Percentiles rank a stretch among this genome's conserved stretches.
Evolutionary conservation across 2,888 invertebrate genomes (phyloP).

Genomic region (Pammene aurita): DNA sequence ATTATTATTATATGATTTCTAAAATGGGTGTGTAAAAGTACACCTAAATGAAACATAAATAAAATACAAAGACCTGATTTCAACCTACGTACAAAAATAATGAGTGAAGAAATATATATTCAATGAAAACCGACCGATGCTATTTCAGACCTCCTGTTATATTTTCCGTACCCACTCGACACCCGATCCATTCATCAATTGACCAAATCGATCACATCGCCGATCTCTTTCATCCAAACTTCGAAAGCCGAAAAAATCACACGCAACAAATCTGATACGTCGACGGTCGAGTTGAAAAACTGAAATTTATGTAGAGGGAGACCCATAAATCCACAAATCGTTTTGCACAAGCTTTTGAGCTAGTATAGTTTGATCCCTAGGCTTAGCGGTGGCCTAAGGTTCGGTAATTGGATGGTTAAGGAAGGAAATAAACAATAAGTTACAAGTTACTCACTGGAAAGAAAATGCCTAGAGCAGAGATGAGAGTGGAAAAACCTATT

Average conservation of each 20-base stretch:
- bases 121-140: constrained; percentile 13
- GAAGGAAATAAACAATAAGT: too few species aligned
- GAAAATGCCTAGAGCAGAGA: too few species aligned
- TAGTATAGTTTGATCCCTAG: too few species aligned
- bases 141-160: constrained; percentile 9
- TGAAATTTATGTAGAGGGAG: constrained; percentile 34
- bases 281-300: constrained; percentile 37
- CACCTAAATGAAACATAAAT: too few species aligned
- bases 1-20: too few species aligned
- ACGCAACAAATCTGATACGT: constrained; percentile 43
- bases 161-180: constrained; percentile 6
- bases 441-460: too few species aligned
- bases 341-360: background rate
- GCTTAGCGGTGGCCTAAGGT: too few species aligned
- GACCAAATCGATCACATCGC: constrained; percentile 37
- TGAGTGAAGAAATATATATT: background rate
- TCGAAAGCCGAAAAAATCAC: constrained; percentile 30
- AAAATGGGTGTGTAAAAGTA: too few species aligned
- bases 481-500: too few species aligned
- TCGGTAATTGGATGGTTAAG: too few species aligned
- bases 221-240: constrained; percentile 36
- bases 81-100: too few species aligned
- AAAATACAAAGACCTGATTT: too few species aligned
- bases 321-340: background rate
- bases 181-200: constrained; percentile 33